Evolutionary conservation across 64 coral and sea anemone genomes (phyloP).

Genomic region (Montipora capricornis): DNA sequence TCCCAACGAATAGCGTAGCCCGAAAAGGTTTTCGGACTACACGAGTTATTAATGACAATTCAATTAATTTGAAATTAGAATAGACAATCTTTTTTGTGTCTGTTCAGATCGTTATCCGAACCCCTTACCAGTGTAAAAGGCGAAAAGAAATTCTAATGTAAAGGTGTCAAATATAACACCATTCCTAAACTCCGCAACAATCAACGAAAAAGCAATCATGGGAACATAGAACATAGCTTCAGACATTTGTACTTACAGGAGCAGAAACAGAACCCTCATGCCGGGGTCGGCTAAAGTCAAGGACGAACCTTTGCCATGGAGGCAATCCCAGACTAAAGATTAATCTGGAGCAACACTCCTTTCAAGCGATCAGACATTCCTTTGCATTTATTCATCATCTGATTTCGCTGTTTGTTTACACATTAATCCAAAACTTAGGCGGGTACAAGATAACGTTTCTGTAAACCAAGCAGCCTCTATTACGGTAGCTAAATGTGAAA

Average conservation of each 20-base stretch:
- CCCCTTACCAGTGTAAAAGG: not conserved
- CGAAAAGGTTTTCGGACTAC: not conserved
- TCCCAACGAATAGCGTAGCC: too few species aligned
- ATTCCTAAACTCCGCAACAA: not conserved
- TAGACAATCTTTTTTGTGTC: too few species aligned
- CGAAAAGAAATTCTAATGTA: not conserved
- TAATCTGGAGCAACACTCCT: not conserved
- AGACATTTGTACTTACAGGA: conserved; percentile 38
- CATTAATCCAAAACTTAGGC: conserved; percentile 16
- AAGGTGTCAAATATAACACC: not conserved
- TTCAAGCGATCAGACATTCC: conserved; percentile 33
- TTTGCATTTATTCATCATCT: conserved; percentile 47
- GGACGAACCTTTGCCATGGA: conserved; percentile 34
- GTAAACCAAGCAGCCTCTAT: not conserved
- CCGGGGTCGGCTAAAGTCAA: conserved; percentile 24
- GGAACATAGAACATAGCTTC: not conserved
- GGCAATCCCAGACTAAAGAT: conserved; percentile 26
- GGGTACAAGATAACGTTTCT: not conserved
- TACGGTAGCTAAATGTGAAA: too few species aligned
- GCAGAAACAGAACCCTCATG: conserved; percentile 47
- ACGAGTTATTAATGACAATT: too few species aligned
- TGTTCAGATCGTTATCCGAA: not conserved
- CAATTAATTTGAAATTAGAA: too few species aligned
- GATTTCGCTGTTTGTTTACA: conserved; percentile 3
- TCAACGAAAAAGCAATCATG: not conserved